A percentile compares a stretch with the other conserved stretches of the same genome.
phyloP scores from a whole-genome alignment of 2,797 vertebrate species.

The Xenentodon cancila region DNA sequence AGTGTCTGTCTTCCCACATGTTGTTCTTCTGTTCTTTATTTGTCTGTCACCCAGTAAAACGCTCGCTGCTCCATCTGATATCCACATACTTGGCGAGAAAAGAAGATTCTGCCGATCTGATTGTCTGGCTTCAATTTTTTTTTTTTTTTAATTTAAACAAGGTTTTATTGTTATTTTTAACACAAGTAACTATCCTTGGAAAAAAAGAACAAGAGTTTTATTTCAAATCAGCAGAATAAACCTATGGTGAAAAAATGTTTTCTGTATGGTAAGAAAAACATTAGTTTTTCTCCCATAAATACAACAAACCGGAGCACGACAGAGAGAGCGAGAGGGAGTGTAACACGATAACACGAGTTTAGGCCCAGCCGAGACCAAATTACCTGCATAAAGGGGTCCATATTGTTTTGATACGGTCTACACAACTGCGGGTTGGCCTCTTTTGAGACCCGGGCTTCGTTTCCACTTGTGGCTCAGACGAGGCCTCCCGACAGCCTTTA shows the following conservation, averaged over 20 bases:
- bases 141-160: too few species aligned
- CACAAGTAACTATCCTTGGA: slow-evolving; percentile 4
- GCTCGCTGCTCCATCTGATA: slow-evolving; percentile 62
- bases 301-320: slow-evolving; percentile 11
- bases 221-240: slow-evolving; percentile 38
- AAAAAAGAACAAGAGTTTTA: slow-evolving; percentile 28
- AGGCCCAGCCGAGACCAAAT: slow-evolving; percentile 49
- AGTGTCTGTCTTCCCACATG: slow-evolving; percentile 75
- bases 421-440: slow-evolving; percentile 38
- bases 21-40: slow-evolving; percentile 77
- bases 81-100: slow-evolving; percentile 31
- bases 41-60: slow-evolving; percentile 80
- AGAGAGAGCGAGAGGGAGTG: slow-evolving; percentile 44
- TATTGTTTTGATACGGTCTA: slow-evolving; percentile 56
- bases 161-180: slow-evolving; percentile 16
- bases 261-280: slow-evolving; percentile 44
- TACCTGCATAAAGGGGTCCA: slow-evolving; percentile 35
- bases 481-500: slow-evolving; percentile 45
- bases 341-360: slow-evolving; percentile 47
- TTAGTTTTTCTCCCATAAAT: slow-evolving; percentile 44
- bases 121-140: slow-evolving; percentile 4
- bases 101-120: slow-evolving; percentile 39
- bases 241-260: slow-evolving; percentile 32
- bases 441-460: slow-evolving; percentile 55
- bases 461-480: slow-evolving; percentile 53